These are phyloP conservation scores for Pyrochroa serraticornis DNA, from an alignment of 2,888 invertebrate genomes.

Conservation along the genomic window DNA sequence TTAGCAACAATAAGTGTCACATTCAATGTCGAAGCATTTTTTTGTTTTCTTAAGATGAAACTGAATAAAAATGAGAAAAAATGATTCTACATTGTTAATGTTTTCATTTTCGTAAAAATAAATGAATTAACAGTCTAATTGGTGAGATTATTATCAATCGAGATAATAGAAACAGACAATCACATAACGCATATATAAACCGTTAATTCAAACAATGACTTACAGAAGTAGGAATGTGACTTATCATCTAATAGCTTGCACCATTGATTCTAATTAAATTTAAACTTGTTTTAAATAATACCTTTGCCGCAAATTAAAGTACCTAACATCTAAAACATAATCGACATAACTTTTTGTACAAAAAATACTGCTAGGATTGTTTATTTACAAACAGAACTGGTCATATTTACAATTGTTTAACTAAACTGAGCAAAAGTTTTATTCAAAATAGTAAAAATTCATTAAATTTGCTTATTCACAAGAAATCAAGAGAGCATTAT, in stretches of 20 bases:
- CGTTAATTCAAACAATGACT: constrained; percentile 38
- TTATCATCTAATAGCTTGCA: constrained; percentile 50
- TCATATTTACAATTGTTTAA: constrained; percentile 29
- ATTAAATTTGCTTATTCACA: constrained; percentile 18
- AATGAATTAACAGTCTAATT: constrained; percentile 34
- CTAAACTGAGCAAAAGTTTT: constrained; percentile 38
- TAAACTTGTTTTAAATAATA: constrained; percentile 39
- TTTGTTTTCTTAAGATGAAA: constrained; percentile 15
- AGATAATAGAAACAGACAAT: constrained; percentile 21
- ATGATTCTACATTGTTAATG: constrained; percentile 19
- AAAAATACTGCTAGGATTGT: constrained; percentile 47
- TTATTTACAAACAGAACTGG: constrained; percentile 33
- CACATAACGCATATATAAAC: constrained; percentile 31
- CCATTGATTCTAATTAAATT: constrained; percentile 52
- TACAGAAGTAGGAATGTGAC: constrained; percentile 51
- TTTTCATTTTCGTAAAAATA: constrained; percentile 15
- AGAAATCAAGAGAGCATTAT: constrained; percentile 41
- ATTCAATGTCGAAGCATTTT: constrained; percentile 34
- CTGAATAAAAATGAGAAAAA: constrained; percentile 22
- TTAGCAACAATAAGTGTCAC: constrained; percentile 26
- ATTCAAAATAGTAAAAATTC: constrained; percentile 35
- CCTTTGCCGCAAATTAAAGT: constrained; percentile 36
- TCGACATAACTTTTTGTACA: constrained; percentile 47
- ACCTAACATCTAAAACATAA: constrained; percentile 44
- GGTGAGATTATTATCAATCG: constrained; percentile 22